Evolutionary conservation across 2,797 vertebrate species (phyloP), one percentile per base, ranked within the genome.

Genomic region (Pantherophis vulpinus): DNA sequence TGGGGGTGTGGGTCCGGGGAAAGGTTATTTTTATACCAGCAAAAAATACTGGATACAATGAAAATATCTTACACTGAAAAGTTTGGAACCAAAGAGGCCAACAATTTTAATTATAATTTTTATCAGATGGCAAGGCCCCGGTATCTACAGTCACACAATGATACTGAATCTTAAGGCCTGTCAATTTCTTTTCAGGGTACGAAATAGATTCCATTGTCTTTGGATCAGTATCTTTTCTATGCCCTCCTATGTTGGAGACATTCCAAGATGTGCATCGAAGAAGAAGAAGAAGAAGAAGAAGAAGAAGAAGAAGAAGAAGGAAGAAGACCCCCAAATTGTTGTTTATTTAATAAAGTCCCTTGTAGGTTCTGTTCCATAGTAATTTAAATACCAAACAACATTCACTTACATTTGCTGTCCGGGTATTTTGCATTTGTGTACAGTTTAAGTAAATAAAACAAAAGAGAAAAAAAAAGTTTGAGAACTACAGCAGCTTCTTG

Each of bases 81-180:
- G 98, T 98, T 99, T 98, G 98, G 98, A 99, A 99, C 99, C 99
- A 99, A 99, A 99, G 99, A 99, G 98, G 99, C 99, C 99, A 99
- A 98, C 97, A 8, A 37, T 98, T 98, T 99, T 97, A 98, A 98
- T 98, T 98, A 97, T 98, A 98, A 98, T 98, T 98, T 98, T 98
- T 98, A 98, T 98, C 98, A 98, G 98, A 97, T 98, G 98, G 98
- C 98, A 93, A 98, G 98, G 98, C 98, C 98, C 96, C 98, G 96
- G 96, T 97, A 90, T 91, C 70, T 91, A 91, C 89, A 92, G 96
- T 98, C 97, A 97, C 97, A 98, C 98, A 98, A 98, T 98, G 96
- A 97, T 98, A 97, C 96, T 98, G 98, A 98, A 97, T 97, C 97
- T 97, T 98, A 96, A 98, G 98, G 98, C 98, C 98, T 98, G 98